Evolutionary conservation across 2,888 invertebrate species (phyloP), one percentile per base, ranked within the genome.

Genomic region (Dioctria linearis): DNA sequence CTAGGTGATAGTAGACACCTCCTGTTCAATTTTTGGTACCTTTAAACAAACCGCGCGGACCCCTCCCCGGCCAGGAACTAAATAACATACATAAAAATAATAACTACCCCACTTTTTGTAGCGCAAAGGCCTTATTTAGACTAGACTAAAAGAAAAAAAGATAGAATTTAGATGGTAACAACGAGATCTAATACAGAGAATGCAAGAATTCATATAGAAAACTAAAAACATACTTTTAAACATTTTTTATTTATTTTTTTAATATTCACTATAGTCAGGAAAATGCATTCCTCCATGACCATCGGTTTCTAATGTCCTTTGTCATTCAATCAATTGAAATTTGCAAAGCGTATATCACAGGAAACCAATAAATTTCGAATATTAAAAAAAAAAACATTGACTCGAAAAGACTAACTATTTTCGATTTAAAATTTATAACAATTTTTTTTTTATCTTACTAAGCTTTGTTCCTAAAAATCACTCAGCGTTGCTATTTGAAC

Each of bases 401-500:
- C 69, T 5, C n/a, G 51, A 69, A 51, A 25, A 51, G 11, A 67
- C 25, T 66, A 37, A 51, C 69, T 3, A 8, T 54, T 54, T 54
- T 9, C 9, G 4, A 5, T 51, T 9, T 69, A 4, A 51, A 69
- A 69, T 69, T 69, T 69, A 69, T 51, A 69, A 69, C 39, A 37
- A 54, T 9, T 9, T 8, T n/a, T n/a, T n/a, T n/a, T n/a, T n/a
- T 54, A 54, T 54, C 54, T 54, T 54, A 54, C 54, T 8, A 6
- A 6, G 4, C 6, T 4, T 11, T 11, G 6, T 8, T 11, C 25
- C 39, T 6, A 63, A 25, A 43, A 46, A 51, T 82, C 76, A 81
- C 75, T 86, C 88, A 76, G 86, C 80, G 43, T 87, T 87, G 63
- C 88, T 88, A 80, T 85, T 85, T 5, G 88, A 87, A 80, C 87